Evolutionary conservation across 2,797 vertebrate genomes (phyloP), one percentile per base, ranked within the genome.

Genomic region (Nannoperca obscura): DNA sequence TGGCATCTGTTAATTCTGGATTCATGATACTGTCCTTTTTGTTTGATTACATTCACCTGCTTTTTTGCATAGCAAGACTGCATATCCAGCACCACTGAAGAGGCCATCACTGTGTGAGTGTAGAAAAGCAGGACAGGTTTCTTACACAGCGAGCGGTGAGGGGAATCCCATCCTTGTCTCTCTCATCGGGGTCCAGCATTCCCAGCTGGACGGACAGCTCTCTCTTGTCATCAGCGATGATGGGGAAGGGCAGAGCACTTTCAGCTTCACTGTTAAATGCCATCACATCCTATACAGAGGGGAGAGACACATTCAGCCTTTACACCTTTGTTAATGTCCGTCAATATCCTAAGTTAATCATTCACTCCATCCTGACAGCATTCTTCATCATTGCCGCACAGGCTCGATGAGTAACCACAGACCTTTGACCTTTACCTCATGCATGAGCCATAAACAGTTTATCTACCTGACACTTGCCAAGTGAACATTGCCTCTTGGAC

Each of bases 181-280:
- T 92, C 94, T 99, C 98, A 0, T 97, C 97, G 0, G 98, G 98
- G 90, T 99, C 98, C 91, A 99, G 91, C 98, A 99, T 99, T 58
- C 98, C 98, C 78, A 99, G 81, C 84, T 95, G 88, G 55, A 97
- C 81, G 0, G 98, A 93, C 30, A 99, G 96, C 78, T 96, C 95
- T 71, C 98, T 92, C 55, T 96, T 96, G 4, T 95, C 90, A 42
- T 99, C 98, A 0, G 97, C 98, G 1, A 99, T 99, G 92, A 99
- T 99, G 71, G 98, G 98, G 86, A 96, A 99, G 11, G 98, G 98
- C 11, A 99, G 88, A 11, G 92, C 65, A 44, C 83, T 84, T 3
- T 74, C 88, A 0, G 95, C 75, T 0, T 92, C 90, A 3, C 90
- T 86, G 0, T 94, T 96, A 75, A 96, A 96, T 0, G 96, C 95